A percentile compares a stretch with the other conserved stretches of the same genome.
These are phyloP conservation scores for Poeciliopsis infans DNA, from an alignment of 2,797 vertebrate genomes.

Conservation along the genomic window DNA sequence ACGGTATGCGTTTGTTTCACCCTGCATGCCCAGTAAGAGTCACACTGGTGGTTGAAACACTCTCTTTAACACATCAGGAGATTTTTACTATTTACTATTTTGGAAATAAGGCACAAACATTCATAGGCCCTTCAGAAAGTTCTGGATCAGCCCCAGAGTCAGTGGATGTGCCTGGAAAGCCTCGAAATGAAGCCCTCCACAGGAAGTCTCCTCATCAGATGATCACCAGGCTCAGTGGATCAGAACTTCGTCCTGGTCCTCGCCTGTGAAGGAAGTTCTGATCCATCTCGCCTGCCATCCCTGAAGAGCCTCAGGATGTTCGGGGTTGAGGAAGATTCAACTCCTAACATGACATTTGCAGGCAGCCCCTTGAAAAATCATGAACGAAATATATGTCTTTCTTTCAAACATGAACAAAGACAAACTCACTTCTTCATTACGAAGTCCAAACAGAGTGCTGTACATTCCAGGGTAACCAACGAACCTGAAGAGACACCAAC, in stretches of 20 bases:
- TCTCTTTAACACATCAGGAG: no score
- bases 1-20: not conserved
- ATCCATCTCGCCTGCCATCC: not conserved
- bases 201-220: not conserved
- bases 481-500: conserved; percentile 71
- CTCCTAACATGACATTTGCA: not conserved
- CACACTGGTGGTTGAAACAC: no score
- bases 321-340: not conserved
- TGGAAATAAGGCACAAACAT: not conserved
- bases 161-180: not conserved
- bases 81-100: no score
- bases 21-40: not conserved
- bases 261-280: not conserved
- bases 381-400: not conserved
- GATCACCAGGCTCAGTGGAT: no score
- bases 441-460: conserved; percentile 79
- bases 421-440: conserved; percentile 84
- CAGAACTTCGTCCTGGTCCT: no score
- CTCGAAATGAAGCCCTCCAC: not conserved
- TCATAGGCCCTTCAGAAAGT: not conserved
- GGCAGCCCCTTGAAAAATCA: not conserved
- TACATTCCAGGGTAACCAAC: conserved; percentile 83
- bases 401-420: not conserved
- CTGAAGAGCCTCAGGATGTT: no score
- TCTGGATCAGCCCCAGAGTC: not conserved